Percentiles rank a stretch among this genome's conserved stretches.
Conservation (phyloP, 35 echinoderm and acorn worm genomes). For the Heliocidaris erythrogramma region DNA sequence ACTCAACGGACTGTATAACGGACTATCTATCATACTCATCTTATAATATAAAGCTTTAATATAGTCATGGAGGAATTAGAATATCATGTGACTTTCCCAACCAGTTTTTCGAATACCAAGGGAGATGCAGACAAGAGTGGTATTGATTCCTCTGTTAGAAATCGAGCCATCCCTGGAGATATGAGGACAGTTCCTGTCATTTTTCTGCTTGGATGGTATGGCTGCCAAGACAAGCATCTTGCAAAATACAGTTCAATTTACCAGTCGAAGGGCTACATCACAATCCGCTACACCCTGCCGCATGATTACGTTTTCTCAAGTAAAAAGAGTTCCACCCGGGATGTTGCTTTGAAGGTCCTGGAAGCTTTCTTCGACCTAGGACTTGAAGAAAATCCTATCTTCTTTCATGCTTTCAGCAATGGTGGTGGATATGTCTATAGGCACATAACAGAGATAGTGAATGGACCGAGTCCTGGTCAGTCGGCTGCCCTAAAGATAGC, state of each 20-base stretch:
- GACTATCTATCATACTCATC: too few relatives aligned
- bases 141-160: background rate
- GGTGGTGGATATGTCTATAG: constrained; percentile 78
- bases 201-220: constrained; percentile 85
- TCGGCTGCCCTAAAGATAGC: constrained; percentile 59
- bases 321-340: constrained; percentile 39
- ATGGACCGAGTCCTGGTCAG: constrained; percentile 46
- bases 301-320: constrained; percentile 50
- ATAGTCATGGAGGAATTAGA: constrained; percentile 66
- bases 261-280: constrained; percentile 80
- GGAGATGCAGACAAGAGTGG: background rate
- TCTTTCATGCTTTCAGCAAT: constrained; percentile 96
- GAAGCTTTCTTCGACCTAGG: constrained; percentile 88
- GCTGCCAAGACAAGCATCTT: constrained; percentile 86
- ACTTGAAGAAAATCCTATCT: constrained; percentile 82
- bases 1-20: too few relatives aligned
- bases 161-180: background rate
- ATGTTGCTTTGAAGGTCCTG: constrained; percentile 67
- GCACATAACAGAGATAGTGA: constrained; percentile 68
- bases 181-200: constrained; percentile 68
- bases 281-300: constrained; percentile 82
- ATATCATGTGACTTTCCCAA: constrained; percentile 89
- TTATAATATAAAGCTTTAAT: too few relatives aligned
- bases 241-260: constrained; percentile 95
- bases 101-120: constrained; percentile 47